phyloP scores from a whole-genome alignment of 1,140 invertebrate species.

The Neuroterus valhalla region DNA sequence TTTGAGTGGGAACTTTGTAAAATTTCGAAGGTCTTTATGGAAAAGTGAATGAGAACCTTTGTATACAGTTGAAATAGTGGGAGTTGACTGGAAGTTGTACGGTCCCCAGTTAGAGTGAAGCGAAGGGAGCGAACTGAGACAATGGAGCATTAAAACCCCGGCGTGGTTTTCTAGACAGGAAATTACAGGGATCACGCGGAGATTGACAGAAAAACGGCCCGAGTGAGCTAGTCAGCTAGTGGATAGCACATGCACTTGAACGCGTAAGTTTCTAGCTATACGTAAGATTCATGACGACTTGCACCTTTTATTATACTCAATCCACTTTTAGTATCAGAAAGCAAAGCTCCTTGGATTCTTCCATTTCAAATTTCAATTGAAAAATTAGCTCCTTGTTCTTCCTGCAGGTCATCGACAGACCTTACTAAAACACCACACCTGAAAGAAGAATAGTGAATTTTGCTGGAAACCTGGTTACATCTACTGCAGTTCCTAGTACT shows the following conservation, averaged over 20 bases:
- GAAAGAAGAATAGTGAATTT: no score
- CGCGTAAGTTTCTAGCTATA: conserved; percentile 47
- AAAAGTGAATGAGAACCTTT: conserved; percentile 62
- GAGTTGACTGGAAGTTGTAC: conserved; percentile 58
- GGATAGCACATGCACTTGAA: conserved; percentile 47
- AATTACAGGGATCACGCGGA: conserved; percentile 75
- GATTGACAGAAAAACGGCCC: conserved; percentile 74
- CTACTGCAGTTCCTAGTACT: no score
- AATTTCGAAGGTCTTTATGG: not conserved
- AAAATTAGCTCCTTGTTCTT: no score
- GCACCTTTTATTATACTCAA: no score
- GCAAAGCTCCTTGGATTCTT: no score
- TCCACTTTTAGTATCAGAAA: no score
- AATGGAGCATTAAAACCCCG: conserved; percentile 74
- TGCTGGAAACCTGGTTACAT: no score
- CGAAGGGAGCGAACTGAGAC: conserved; percentile 61
- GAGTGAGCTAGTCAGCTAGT: conserved; percentile 55
- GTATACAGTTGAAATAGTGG: conserved; percentile 66
- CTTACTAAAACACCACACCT: no score
- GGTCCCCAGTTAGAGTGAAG: conserved; percentile 44
- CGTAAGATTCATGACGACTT: no score
- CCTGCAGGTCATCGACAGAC: no score
- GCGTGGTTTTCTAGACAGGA: conserved; percentile 74
- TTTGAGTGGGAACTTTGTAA: not conserved
- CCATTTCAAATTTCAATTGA: no score